Conservation (phyloP, 2,113 vertebrate species). For the Vombatus ursinus region DNA sequence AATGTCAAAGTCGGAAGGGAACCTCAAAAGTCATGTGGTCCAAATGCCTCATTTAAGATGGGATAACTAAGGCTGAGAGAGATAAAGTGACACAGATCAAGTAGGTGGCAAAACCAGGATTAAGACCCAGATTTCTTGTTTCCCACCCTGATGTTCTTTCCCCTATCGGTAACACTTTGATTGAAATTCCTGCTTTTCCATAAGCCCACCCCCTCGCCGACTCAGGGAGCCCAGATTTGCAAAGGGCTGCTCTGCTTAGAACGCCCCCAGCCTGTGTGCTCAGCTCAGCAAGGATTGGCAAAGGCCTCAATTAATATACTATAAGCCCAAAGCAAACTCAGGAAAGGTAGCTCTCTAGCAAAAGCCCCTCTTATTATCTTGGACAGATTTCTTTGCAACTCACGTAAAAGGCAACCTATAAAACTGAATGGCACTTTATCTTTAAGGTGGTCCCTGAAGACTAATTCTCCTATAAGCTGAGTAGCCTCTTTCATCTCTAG, state of each 20-base stretch:
- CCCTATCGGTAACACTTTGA: neutral
- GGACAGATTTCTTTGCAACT: constrained; percentile 55
- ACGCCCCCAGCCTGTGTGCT: neutral
- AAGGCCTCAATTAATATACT: neutral
- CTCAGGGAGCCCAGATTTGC: neutral
- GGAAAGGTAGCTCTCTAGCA: fast-evolving
- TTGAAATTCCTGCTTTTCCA: neutral
- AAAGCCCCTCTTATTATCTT: constrained; percentile 13
- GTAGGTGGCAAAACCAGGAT: neutral
- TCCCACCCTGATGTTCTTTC: neutral
- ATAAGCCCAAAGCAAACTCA: neutral
- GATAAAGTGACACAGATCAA: neutral
- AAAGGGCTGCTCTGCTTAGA: neutral
- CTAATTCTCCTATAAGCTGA: constrained; percentile 39
- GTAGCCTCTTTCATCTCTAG: neutral
- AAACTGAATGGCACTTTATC: neutral
- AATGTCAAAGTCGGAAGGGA: neutral
- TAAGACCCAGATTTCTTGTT: neutral
- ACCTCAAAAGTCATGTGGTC: neutral
- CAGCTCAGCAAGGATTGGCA: neutral
- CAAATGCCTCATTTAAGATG: neutral
- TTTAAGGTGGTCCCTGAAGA: constrained; percentile 14
- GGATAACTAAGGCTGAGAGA: neutral
- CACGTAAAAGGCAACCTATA: neutral
- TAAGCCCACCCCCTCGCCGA: neutral